Base-by-base conservation (phyloP, 2,797 vertebrate species). In the Diplodus sargus region DNA sequence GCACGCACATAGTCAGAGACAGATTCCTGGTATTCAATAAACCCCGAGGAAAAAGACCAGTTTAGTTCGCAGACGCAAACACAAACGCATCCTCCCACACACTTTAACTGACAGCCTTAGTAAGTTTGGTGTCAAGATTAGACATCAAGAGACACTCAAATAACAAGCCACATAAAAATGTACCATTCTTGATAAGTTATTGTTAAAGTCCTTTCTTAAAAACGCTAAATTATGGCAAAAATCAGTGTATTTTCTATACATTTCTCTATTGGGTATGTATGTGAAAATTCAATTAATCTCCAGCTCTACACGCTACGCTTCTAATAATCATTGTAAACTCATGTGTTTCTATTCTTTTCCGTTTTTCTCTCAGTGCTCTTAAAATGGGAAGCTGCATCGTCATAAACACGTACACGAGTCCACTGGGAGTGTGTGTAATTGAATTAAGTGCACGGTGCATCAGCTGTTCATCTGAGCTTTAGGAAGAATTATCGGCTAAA, bases 401-500 rank as follows among this genome's bases (percentile, higher is more conserved):
- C 73, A 78, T 64, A 77, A 66, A 72, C 48, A 75, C 28, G 85
- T 58, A 78, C 60, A 54, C 51, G n/a, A 15, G 58, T 71, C 87
- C 81, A 59, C 42, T 45, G 81, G 87, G 85, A 87, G 47, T 53
- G 71, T 79, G 76, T 73, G 88, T 86, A 91, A 91, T 87, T 91
- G 79, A 91, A 94, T 90, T 87, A 89, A 79, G 85, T 89, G 85
- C 83, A 59, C 4, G 60, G 84, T 74, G 88, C 87, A 92, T 93
- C 91, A 92, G 90, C 90, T 93, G 92, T 86, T 92, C 85, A 87
- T 89, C 88, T 86, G 83, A 93, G 87, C 88, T 90, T 82, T 90
- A 90, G 85, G 89, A 80, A 89, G 90, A 89, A 91, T 91, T 90
- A 92, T 87, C 70, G 78, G 84, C 90, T 91, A 82, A 94, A 73